phyloP scores from a whole-genome alignment of 1,140 invertebrate species.

The Nomia melanderi region DNA sequence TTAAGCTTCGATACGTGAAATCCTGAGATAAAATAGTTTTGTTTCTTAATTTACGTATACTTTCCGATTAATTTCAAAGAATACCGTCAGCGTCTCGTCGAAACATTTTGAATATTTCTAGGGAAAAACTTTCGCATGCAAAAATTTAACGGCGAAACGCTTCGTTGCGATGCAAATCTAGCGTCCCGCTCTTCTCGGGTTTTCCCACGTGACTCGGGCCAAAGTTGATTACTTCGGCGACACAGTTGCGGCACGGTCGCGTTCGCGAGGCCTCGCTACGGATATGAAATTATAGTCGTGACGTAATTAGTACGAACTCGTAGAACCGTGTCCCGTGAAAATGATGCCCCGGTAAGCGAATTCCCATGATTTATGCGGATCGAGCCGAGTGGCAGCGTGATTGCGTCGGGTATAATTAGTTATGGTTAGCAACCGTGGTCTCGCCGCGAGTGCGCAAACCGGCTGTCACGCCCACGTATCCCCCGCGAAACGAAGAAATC shows the following conservation, averaged over 20 bases:
- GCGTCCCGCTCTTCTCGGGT: background rate
- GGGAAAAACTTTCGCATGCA: too few relatives aligned
- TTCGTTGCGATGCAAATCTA: background rate
- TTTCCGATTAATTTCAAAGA: too few relatives aligned
- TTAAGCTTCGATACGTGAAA: too few relatives aligned
- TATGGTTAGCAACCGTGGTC: background rate
- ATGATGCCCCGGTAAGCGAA: slow-evolving; percentile 1
- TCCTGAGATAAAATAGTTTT: too few relatives aligned
- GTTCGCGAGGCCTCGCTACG: background rate
- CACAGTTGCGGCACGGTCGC: background rate
- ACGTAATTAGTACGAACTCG: slow-evolving; percentile 36
- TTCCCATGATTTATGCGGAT: slow-evolving; percentile 34
- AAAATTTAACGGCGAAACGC: too few relatives aligned
- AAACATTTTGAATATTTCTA: too few relatives aligned
- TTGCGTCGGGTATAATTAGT: background rate
- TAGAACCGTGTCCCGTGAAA: slow-evolving; percentile 13
- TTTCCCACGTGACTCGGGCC: slow-evolving; percentile 6
- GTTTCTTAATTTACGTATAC: too few relatives aligned
- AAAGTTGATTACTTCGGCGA: slow-evolving; percentile 12
- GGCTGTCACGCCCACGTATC: background rate
- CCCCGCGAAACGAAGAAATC: background rate
- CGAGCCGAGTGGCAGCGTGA: background rate
- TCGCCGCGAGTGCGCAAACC: background rate
- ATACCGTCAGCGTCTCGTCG: too few relatives aligned
- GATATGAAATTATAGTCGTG: slow-evolving; percentile 31